phyloP scores from a whole-genome alignment of 2,888 invertebrate species.

The Scelioninae gen. 1 region DNA sequence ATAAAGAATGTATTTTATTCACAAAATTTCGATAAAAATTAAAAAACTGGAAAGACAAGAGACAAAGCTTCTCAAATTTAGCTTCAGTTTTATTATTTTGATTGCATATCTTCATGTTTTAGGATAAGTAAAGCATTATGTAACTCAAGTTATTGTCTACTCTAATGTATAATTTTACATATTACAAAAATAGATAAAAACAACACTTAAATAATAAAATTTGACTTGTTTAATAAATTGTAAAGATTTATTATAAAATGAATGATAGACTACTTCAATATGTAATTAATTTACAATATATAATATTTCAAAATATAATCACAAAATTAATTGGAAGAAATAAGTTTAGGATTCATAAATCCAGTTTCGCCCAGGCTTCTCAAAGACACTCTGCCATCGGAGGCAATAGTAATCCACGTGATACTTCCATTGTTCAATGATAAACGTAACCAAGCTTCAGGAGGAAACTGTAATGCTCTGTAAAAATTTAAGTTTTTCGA shows the following conservation, averaged over 20 bases:
- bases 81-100: too few relatives aligned
- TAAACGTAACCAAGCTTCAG: constrained; percentile 98
- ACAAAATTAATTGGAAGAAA: constrained; percentile 84
- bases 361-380: constrained; percentile 94
- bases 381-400: constrained; percentile 94
- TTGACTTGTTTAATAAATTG: background rate
- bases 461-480: constrained; percentile 97
- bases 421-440: constrained; percentile 96
- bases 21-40: too few relatives aligned
- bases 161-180: too few relatives aligned
- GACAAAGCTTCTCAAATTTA: too few relatives aligned
- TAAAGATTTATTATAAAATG: constrained; percentile 16
- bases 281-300: background rate
- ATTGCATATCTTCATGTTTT: too few relatives aligned
- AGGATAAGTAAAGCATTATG: too few relatives aligned
- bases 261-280: background rate
- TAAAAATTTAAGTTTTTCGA: constrained; percentile 75
- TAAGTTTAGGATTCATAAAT: constrained; percentile 91
- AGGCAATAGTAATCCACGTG: constrained; percentile 94
- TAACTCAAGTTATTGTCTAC: too few relatives aligned
- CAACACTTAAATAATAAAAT: background rate
- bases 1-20: too few relatives aligned
- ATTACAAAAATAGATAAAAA: too few relatives aligned
- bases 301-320: too few relatives aligned
- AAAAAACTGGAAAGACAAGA: too few relatives aligned